These are phyloP conservation scores for Cataglyphis hispanica DNA, from an alignment of 1,140 invertebrate species.

Conservation along the genomic window DNA sequence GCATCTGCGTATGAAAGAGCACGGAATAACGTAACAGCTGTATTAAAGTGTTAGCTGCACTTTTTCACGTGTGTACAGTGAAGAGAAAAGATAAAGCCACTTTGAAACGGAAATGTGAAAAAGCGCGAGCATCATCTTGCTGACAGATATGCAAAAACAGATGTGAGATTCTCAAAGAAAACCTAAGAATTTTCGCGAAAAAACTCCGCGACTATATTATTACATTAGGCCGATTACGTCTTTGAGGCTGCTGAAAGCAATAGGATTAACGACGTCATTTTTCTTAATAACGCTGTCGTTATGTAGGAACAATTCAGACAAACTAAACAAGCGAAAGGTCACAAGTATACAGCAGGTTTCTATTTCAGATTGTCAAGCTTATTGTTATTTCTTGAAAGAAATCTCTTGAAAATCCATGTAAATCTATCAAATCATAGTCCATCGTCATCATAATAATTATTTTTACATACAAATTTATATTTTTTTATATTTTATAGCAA, in stretches of 20 bases:
- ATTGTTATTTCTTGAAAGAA: conserved; percentile 2
- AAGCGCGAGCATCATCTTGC: not conserved
- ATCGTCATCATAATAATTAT: not conserved
- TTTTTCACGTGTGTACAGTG: not conserved
- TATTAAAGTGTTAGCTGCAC: not conserved
- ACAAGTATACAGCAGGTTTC: not conserved
- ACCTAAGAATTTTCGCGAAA: not conserved
- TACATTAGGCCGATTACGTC: conserved; percentile 51
- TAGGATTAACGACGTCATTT: conserved; percentile 45
- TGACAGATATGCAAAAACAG: not conserved
- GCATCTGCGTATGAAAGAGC: conserved; percentile 24
- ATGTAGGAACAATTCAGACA: not conserved
- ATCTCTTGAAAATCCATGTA: not conserved
- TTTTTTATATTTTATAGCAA: not conserved
- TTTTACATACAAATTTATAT: conserved; percentile 1
- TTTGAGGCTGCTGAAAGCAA: conserved; percentile 26
- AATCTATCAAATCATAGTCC: not conserved
- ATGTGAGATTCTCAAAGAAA: not conserved
- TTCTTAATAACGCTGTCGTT: conserved; percentile 32
- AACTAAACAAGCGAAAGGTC: not conserved
- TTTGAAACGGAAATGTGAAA: not conserved
- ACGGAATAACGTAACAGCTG: not conserved
- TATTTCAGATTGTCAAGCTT: not conserved
- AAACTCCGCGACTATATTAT: conserved; percentile 9
- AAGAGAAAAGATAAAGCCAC: not conserved